Evolutionary conservation across 2,113 vertebrate species (phyloP).

Genomic region (Pelecanus crispus): DNA sequence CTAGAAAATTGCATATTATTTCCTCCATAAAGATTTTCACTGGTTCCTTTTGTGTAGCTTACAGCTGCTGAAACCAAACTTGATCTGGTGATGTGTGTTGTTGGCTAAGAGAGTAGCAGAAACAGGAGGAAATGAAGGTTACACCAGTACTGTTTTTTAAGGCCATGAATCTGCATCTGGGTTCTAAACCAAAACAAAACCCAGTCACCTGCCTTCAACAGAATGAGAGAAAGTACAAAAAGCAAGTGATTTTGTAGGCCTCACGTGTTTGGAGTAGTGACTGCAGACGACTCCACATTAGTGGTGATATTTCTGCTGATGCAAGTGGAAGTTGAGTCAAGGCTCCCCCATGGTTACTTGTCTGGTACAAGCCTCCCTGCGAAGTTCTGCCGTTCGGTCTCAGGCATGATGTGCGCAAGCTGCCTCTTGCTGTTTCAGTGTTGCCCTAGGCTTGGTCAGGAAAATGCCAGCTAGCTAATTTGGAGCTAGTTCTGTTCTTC

Average conservation of each 20-base stretch:
- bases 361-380: not conserved
- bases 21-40: slow-evolving; percentile 70
- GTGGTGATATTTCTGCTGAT: not conserved
- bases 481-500: not conserved
- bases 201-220: not conserved
- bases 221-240: not conserved
- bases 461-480: not conserved
- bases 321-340: not conserved
- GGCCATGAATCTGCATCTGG: not conserved
- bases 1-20: slow-evolving; percentile 93
- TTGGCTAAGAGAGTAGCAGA: not conserved
- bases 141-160: slow-evolving; percentile 25
- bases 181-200: not conserved
- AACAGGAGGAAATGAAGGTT: slow-evolving; percentile 44
- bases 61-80: slow-evolving; percentile 59
- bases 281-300: not conserved
- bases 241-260: not conserved
- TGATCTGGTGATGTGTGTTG: slow-evolving; percentile 22
- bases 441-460: not conserved
- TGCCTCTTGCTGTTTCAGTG: not conserved
- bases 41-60: slow-evolving; percentile 59
- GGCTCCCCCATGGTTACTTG: not conserved
- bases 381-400: not conserved
- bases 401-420: not conserved
- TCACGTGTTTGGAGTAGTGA: rapidly evolving